Evolutionary conservation across 2,113 vertebrate genomes (phyloP).

Genomic region (Ictidomys tridecemlineatus): DNA sequence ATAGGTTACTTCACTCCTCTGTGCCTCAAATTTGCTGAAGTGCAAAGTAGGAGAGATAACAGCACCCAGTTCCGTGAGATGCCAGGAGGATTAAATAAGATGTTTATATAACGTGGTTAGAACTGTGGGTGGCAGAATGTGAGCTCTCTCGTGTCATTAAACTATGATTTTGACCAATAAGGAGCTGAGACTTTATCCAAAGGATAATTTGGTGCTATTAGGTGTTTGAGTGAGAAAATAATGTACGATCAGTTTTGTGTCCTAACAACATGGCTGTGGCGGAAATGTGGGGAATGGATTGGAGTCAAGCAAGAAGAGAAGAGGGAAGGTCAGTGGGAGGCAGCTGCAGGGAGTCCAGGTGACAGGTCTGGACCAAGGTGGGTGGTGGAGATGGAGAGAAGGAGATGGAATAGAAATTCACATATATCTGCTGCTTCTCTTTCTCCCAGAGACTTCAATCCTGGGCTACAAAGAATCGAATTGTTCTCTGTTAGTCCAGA

Average conservation of each 20-base stretch:
- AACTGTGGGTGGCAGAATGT: background rate
- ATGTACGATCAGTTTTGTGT: background rate
- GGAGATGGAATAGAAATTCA: background rate
- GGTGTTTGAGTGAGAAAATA: conserved; percentile 2
- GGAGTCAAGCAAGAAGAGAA: background rate
- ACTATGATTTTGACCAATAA: background rate
- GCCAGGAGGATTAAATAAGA: background rate
- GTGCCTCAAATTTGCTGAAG: background rate
- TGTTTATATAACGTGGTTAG: background rate
- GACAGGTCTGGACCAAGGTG: background rate
- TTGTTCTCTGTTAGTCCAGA: background rate
- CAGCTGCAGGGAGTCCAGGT: background rate
- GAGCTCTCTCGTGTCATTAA: background rate
- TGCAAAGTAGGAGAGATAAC: background rate
- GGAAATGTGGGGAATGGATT: background rate
- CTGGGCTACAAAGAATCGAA: background rate
- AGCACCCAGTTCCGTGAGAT: background rate
- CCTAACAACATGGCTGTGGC: background rate
- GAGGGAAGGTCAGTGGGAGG: background rate
- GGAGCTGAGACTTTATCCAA: background rate
- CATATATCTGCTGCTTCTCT: background rate
- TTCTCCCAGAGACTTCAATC: background rate
- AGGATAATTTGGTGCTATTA: background rate
- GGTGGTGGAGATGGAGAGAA: background rate
- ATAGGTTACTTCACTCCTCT: background rate